Base-by-base conservation (phyloP, 2,113 vertebrate species). In the Azemiops feae region DNA sequence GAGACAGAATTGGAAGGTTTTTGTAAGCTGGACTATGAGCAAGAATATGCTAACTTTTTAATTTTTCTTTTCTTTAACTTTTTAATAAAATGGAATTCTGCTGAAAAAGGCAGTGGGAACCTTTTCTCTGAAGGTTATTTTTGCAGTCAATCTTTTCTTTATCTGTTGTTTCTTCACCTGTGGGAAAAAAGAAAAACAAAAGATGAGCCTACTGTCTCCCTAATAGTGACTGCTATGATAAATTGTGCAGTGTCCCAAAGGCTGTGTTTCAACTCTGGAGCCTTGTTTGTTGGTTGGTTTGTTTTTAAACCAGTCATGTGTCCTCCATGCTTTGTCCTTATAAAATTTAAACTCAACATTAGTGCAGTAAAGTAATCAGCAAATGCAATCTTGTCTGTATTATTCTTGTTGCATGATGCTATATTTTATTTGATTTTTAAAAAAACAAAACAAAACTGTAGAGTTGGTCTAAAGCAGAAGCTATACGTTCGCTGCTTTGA, bases 391-490 rank as follows among this genome's bases (percentile, higher is more conserved):
- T 60, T 95, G 85, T 43, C 91, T 94, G 91, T 92, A 0, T 34
- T 88, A 18, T n/a, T 92, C 1, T 1, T 92, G 94, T 87, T 90
- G 87, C 90, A 88, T 3, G 25, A 45, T 92, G 47, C 5, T 23
- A 86, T 95, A 93, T 94, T 55, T 55, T 55, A 55, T 55, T 55
- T 18, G 47, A 47, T 47, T 50, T 50, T 14, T 1, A 6, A 69
- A 69, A 0, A 90, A 95, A n/a, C 91, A 50, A 47, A 47, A 47
- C 45, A 93, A 91, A 95, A 88, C 50, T 60, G 25, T 3, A 16
- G 23, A 95, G 88, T 92, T 94, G 64, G 88, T 94, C 45, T 93
- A 92, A 90, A 94, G 27, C 58, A 85, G 85, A 45, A 85, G 45
- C 53, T 92, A 22, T 64, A 64, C 39, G 4, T 69, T n/a, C 0